Base-by-base conservation (phyloP, 2,797 vertebrate species). In the Aphelocoma californica region DNA sequence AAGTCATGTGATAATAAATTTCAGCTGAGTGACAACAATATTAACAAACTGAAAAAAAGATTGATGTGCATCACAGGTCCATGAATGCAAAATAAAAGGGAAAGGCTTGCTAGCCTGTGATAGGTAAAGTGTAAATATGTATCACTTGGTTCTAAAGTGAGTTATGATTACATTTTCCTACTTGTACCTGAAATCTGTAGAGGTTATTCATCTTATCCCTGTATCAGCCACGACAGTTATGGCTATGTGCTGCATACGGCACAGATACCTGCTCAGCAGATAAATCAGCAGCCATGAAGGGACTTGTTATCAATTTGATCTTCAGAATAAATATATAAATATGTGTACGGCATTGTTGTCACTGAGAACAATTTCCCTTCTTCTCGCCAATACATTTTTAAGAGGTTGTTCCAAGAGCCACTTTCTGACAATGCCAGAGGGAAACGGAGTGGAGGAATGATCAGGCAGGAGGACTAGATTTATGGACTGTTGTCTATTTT, bases 131-230 rank as follows among this genome's bases (percentile, higher is more conserved):
- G 97, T 97, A 98, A 98, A 98, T 98, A 98, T 98, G 98, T 96
- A 98, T 97, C 96, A 61, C 95, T 94, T 62, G 95, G 95, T 97
- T 96, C 97, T 90, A 93, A 95, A 96, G 97, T 98, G 98, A 98
- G 95, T 97, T 98, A 98, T 97, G 97, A 97, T 98, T 98, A 97
- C 97, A 95, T 98, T 97, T 98, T 97, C 96, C 96, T 96, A 72
- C 96, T 93, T 89, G 97, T 95, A 97, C 96, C 97, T 97, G 98
- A 97, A 95, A 97, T 95, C 97, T 95, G 96, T 95, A 96, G 97
- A 97, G 96, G 95, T 97, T 97, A 98, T 98, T 97, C 97, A 95
- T 98, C 98, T 98, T 96, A 91, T 97, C 96, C 96, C 94, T 95
- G 93, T 96, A 97, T 97, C 84, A 47, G 90, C 92, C 95, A 80